A percentile compares a stretch with the other conserved stretches of the same genome.
phyloP scores from a whole-genome alignment of 2,888 invertebrate genomes.

The Tiliacea aurago region DNA sequence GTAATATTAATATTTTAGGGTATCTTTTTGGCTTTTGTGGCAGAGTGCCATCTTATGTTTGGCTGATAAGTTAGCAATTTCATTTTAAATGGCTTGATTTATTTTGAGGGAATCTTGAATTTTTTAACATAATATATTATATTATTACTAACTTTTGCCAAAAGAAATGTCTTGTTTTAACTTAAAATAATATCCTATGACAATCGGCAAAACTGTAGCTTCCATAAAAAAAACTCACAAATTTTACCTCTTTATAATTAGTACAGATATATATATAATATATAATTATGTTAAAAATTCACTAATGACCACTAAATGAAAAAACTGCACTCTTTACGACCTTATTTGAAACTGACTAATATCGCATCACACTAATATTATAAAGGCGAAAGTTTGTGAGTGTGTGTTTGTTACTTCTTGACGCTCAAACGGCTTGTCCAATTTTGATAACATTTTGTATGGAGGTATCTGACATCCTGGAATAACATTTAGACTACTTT shows the following conservation, averaged over 20 bases:
- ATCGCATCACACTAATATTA: too few relatives aligned
- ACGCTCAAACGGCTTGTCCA: too few relatives aligned
- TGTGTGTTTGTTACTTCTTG: too few relatives aligned
- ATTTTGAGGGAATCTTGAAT: conserved; percentile 15
- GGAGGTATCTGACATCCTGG: too few relatives aligned
- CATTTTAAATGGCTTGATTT: conserved; percentile 50
- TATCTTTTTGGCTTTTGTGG: conserved; percentile 53
- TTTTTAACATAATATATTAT: neutral
- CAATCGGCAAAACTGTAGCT: too few relatives aligned
- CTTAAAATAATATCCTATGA: too few relatives aligned
- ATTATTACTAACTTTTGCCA: neutral
- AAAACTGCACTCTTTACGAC: neutral
- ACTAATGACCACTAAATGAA: neutral
- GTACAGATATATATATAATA: too few relatives aligned
- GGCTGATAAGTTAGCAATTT: conserved; percentile 48
- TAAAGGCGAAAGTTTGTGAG: too few relatives aligned
- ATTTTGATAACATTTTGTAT: too few relatives aligned
- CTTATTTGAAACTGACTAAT: neutral
- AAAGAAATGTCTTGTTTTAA: too few relatives aligned
- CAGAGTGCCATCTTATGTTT: conserved; percentile 49
- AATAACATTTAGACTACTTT: too few relatives aligned
- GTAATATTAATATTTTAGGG: conserved; percentile 53
- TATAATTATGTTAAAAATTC: neutral
- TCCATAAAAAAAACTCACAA: neutral
- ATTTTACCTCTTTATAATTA: too few relatives aligned